phyloP scores from a whole-genome alignment of 2,113 vertebrate genomes.

The Todiramphus chloris region DNA sequence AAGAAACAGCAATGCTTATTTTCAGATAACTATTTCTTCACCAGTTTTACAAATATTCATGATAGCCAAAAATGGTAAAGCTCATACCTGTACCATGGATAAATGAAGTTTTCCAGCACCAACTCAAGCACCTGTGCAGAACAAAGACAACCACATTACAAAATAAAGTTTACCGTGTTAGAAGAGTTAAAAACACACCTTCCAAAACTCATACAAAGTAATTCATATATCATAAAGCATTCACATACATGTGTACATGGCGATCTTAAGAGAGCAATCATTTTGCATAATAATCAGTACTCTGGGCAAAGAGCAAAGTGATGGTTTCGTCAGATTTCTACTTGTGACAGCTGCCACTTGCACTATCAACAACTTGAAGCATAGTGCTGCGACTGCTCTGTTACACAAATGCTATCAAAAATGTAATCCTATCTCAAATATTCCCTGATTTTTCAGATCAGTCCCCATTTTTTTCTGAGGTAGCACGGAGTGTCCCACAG shows the following conservation, averaged over 20 bases:
- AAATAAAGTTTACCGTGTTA: not conserved
- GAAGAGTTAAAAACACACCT: not conserved
- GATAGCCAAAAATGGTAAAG: not conserved
- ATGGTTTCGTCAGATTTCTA: not conserved
- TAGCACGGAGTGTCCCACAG: not conserved
- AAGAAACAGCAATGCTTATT: not conserved
- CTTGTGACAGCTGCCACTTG: not conserved
- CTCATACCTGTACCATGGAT: conserved; percentile 96
- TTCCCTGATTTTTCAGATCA: not conserved
- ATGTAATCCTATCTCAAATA: not conserved
- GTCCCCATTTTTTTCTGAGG: not conserved
- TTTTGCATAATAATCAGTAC: not conserved
- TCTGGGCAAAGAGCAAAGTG: not conserved
- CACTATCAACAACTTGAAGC: accelerated
- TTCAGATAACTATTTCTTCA: not conserved
- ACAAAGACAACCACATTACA: not conserved
- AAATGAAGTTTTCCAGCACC: conserved; percentile 96
- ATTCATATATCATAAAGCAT: not conserved
- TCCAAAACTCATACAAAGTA: not conserved
- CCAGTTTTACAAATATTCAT: not conserved
- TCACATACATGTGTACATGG: accelerated
- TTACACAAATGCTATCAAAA: not conserved
- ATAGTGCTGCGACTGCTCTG: accelerated
- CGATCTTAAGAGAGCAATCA: not conserved
- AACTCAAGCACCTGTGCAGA: conserved; percentile 89